phyloP scores from a whole-genome alignment of 1,140 invertebrate genomes.

The Saccostrea echinata region DNA sequence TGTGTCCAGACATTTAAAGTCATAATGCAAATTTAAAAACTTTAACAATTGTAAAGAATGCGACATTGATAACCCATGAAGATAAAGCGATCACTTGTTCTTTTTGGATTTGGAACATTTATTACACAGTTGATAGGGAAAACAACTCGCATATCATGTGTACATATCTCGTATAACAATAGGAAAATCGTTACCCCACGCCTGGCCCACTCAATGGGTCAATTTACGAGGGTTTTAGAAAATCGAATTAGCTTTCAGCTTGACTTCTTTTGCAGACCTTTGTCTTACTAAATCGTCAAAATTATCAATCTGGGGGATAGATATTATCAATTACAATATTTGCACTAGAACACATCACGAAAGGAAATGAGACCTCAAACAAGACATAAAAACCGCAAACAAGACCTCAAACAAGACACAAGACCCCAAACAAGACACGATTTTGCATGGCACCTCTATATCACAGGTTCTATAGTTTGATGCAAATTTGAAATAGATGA shows the following conservation, averaged over 20 bases:
- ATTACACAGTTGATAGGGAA: slow-evolving; percentile 14
- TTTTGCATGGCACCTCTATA: too few species aligned
- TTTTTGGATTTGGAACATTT: slow-evolving; percentile 32
- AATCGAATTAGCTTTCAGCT: background rate
- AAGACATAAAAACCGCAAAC: background rate
- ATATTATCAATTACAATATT: background rate
- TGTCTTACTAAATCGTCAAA: background rate
- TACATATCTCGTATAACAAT: background rate
- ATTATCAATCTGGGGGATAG: background rate
- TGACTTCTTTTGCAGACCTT: background rate
- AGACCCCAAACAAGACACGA: background rate
- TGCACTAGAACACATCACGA: background rate
- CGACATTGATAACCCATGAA: slow-evolving; percentile 11
- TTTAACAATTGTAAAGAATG: background rate
- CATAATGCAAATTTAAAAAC: slow-evolving; percentile 6
- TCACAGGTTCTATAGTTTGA: too few species aligned
- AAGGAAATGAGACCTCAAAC: background rate
- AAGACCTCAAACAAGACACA: background rate
- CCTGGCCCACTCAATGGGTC: background rate
- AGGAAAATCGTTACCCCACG: background rate
- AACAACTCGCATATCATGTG: background rate
- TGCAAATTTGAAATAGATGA: too few species aligned
- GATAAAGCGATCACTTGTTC: slow-evolving; percentile 34
- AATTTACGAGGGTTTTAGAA: background rate
- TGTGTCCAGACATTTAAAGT: background rate